Percentiles rank a stretch among this genome's conserved stretches.
Conservation (phyloP, 2,113 vertebrate species). For the Pseudois nayaur region DNA sequence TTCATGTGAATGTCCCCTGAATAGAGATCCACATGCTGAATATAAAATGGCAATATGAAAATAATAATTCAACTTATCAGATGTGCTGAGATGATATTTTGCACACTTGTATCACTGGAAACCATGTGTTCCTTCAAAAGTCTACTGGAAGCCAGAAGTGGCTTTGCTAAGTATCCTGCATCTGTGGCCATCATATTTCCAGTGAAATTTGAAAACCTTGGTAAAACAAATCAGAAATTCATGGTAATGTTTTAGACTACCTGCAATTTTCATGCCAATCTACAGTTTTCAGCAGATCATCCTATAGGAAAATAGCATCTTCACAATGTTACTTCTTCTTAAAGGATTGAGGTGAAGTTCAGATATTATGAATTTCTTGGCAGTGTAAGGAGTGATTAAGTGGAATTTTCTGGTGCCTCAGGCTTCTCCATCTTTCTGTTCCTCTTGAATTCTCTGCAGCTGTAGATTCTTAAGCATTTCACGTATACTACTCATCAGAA, state of each 20-base stretch:
- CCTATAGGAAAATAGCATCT: not conserved
- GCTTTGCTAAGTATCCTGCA: not conserved
- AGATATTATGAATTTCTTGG: not conserved
- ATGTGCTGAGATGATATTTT: not conserved
- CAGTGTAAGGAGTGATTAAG: not conserved
- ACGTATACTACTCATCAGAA: not conserved
- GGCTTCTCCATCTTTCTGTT: not conserved
- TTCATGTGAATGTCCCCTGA: not conserved
- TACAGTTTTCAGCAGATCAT: not conserved
- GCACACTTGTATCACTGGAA: not conserved
- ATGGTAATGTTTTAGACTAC: not conserved
- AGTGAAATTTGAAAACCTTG: not conserved
- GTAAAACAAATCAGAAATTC: not conserved
- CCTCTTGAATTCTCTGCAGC: not conserved
- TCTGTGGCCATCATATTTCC: not conserved
- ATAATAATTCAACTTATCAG: not conserved
- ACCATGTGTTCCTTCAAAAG: not conserved
- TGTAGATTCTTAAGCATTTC: not conserved
- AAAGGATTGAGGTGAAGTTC: not conserved
- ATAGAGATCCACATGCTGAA: not conserved
- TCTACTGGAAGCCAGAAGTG: not conserved
- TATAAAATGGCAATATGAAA: constrained; percentile 3
- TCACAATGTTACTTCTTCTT: not conserved
- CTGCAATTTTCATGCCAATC: not conserved
- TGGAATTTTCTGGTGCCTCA: not conserved